These are phyloP conservation scores for Pseudolaguvia tuberculata DNA, from an alignment of 2,113 vertebrate species.

Conservation along the genomic window DNA sequence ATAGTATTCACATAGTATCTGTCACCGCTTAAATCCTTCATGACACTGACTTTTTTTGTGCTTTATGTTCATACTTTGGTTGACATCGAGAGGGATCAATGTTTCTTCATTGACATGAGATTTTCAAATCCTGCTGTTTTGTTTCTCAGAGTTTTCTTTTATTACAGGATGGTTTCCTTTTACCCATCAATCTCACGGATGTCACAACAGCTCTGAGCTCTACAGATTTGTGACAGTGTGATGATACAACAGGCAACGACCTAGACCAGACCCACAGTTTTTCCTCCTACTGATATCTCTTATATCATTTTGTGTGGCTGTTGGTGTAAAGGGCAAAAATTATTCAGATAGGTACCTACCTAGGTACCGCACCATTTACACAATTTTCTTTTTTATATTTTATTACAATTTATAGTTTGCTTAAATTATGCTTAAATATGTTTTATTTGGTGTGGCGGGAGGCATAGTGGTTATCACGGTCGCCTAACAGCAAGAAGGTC, in stretches of 20 bases:
- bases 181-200: slow-evolving; percentile 55
- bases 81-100: slow-evolving; percentile 49
- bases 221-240: slow-evolving; percentile 35
- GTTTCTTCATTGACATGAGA: slow-evolving; percentile 48
- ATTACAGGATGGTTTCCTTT: slow-evolving; percentile 65
- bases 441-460: no score
- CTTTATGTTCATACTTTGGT: slow-evolving; percentile 56
- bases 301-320: not conserved
- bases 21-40: slow-evolving; percentile 38
- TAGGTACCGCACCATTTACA: no score
- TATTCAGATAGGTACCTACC: not conserved
- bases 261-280: slow-evolving; percentile 41
- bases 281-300: slow-evolving; percentile 16
- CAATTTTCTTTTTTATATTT: no score
- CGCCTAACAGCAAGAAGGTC: no score
- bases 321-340: not conserved
- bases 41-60: slow-evolving; percentile 30
- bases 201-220: slow-evolving; percentile 53
- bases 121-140: slow-evolving; percentile 59
- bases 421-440: no score
- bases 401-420: no score
- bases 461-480: no score
- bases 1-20: slow-evolving; percentile 13
- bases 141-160: slow-evolving; percentile 62
- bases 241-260: slow-evolving; percentile 33